Evolutionary conservation across 2,888 invertebrate species (phyloP).

Genomic region (Stenchaetothrips biformis): DNA sequence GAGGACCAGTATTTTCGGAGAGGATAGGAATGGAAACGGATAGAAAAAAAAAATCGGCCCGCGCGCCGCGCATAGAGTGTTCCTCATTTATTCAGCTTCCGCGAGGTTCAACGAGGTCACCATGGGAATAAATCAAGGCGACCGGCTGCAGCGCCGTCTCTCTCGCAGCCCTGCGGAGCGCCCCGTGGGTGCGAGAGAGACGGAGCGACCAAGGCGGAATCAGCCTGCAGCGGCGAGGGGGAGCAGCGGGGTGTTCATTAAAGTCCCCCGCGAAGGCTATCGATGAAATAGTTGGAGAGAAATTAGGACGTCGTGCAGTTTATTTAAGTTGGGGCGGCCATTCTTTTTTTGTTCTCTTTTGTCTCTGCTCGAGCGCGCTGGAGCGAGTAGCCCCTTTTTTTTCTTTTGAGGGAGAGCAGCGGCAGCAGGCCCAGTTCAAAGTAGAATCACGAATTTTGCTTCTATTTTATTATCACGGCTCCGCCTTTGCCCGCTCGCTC

Average conservation of each 20-base stretch:
- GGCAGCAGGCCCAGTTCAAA: neutral
- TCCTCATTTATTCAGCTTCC: conserved; percentile 18
- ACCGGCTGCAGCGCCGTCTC: neutral
- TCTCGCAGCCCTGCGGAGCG: neutral
- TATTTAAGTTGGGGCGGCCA: too few species aligned
- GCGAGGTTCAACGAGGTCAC: neutral
- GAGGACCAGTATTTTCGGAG: neutral
- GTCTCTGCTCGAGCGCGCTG: too few species aligned
- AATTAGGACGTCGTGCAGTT: neutral
- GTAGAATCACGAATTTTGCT: neutral
- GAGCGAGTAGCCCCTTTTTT: too few species aligned
- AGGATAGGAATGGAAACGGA: neutral
- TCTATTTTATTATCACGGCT: neutral
- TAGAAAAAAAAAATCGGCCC: neutral
- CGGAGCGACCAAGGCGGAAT: neutral
- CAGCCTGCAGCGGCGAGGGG: neutral
- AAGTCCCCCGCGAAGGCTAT: neutral
- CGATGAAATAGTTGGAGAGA: neutral
- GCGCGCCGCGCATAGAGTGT: conserved; percentile 7
- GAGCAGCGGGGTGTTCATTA: neutral
- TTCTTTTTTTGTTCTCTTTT: too few species aligned
- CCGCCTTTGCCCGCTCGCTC: neutral
- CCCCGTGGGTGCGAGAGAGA: neutral
- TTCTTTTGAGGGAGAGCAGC: neutral
- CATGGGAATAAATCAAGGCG: neutral